Conservation (phyloP, 2,888 invertebrate genomes). For the Eledona agricola region DNA sequence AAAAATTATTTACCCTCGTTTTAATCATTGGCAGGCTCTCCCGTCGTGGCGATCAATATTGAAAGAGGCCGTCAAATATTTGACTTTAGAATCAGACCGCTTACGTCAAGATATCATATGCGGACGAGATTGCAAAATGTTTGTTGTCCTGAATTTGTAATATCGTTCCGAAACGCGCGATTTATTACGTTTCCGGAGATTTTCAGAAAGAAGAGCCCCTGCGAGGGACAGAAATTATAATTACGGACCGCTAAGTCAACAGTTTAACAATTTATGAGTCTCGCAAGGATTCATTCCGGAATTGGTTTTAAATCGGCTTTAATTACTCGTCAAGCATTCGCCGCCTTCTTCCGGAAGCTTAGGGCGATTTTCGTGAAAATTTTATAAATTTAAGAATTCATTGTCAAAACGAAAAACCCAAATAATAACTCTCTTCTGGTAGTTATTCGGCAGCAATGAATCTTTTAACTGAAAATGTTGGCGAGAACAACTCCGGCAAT, state of each 20-base stretch:
- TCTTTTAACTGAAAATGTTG: background rate
- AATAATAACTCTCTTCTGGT: constrained; percentile 6
- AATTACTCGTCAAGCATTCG: constrained; percentile 26
- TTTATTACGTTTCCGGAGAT: background rate
- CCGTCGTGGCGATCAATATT: constrained; percentile 31
- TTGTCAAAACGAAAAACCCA: constrained; percentile 11
- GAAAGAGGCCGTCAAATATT: constrained; percentile 34
- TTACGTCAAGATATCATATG: constrained; percentile 12
- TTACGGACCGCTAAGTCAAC: constrained; percentile 15
- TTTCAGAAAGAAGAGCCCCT: background rate
- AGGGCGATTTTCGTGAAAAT: constrained; percentile 11
- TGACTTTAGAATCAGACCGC: constrained; percentile 23
- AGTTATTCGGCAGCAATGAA: constrained; percentile 5
- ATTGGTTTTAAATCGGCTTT: constrained; percentile 33
- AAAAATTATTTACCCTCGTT: constrained; percentile 23
- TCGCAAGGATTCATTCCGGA: constrained; percentile 14
- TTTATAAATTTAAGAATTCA: constrained; percentile 23
- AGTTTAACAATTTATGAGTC: constrained; percentile 22
- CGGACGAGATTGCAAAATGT: constrained; percentile 1
- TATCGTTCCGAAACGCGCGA: too few relatives aligned
- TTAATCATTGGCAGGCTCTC: constrained; percentile 17
- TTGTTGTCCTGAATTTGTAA: too few relatives aligned
- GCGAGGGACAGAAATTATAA: constrained; percentile 17
- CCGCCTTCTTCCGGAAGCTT: constrained; percentile 1
- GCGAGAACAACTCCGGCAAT: constrained; percentile 12